Evolutionary conservation across 1,140 invertebrate species (phyloP).

Genomic region (Atta texana): DNA sequence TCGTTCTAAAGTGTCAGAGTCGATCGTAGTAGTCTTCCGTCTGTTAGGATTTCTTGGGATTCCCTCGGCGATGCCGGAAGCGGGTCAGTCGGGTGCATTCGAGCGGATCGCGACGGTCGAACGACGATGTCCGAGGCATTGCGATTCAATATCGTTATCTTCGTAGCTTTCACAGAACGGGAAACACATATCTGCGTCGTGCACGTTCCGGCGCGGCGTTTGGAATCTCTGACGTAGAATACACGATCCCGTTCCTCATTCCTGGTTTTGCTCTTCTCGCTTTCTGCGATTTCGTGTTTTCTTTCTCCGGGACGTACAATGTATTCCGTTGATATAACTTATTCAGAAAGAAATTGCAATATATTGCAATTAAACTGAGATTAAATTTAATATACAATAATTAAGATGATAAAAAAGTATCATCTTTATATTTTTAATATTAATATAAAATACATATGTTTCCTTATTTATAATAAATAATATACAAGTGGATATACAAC

Average conservation of each 20-base stretch:
- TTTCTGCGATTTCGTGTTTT: conserved; percentile 53
- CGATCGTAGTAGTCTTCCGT: background rate
- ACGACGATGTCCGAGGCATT: conserved; percentile 66
- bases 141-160: conserved; percentile 76
- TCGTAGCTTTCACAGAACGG: conserved; percentile 70
- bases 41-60: conserved; percentile 43
- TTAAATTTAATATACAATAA: background rate
- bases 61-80: conserved; percentile 28
- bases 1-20: conserved; percentile 42
- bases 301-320: background rate
- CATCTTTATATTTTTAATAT: background rate
- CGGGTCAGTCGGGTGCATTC: conserved; percentile 57
- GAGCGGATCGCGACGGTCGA: conserved; percentile 55
- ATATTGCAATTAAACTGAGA: background rate
- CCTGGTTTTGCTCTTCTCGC: background rate
- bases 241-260: conserved; percentile 34
- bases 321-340: conserved; percentile 32
- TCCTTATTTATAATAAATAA: background rate
- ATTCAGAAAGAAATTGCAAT: background rate
- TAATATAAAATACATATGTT: background rate
- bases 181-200: conserved; percentile 64
- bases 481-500: background rate
- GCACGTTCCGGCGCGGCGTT: conserved; percentile 32
- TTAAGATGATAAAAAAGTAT: background rate
- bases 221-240: conserved; percentile 31